Percentiles rank a stretch among this genome's conserved stretches.
Conservation (phyloP, 2,888 invertebrate species). For the Monochamus alternatus region DNA sequence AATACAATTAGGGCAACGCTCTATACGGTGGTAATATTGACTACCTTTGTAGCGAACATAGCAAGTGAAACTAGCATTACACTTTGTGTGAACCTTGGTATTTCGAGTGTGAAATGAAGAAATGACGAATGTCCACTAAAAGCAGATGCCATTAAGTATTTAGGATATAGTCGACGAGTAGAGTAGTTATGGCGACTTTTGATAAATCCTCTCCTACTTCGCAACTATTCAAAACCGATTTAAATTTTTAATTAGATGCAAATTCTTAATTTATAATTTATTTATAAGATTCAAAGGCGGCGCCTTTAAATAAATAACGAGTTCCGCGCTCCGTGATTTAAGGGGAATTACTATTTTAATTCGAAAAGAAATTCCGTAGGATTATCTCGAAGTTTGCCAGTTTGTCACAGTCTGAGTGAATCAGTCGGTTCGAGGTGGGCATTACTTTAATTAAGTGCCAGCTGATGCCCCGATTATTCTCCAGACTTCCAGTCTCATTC, state of each 20-base stretch:
- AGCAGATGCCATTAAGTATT: neutral
- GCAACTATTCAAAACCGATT: constrained; percentile 26
- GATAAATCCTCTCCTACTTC: constrained; percentile 4
- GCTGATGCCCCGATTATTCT: constrained; percentile 67
- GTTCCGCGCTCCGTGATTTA: constrained; percentile 44
- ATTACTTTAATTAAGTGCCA: constrained; percentile 69
- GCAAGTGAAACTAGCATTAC: no score
- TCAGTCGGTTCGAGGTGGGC: constrained; percentile 60
- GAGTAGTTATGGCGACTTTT: constrained; percentile 13
- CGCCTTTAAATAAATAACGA: constrained; percentile 53
- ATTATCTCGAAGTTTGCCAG: constrained; percentile 62
- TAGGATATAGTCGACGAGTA: neutral
- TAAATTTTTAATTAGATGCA: constrained; percentile 36
- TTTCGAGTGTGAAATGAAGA: no score
- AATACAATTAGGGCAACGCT: no score
- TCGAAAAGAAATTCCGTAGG: constrained; percentile 57
- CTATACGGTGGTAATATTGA: no score
- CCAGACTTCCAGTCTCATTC: constrained; percentile 60
- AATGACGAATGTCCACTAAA: no score
- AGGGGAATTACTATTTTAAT: constrained; percentile 57
- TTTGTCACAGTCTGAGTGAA: constrained; percentile 59
- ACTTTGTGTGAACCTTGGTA: no score
- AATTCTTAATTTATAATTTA: constrained; percentile 39
- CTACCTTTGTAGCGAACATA: no score
- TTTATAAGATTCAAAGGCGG: constrained; percentile 40